phyloP scores from a whole-genome alignment of 53 echinoderm and acorn worm genomes.

The Antedon mediterranea region DNA sequence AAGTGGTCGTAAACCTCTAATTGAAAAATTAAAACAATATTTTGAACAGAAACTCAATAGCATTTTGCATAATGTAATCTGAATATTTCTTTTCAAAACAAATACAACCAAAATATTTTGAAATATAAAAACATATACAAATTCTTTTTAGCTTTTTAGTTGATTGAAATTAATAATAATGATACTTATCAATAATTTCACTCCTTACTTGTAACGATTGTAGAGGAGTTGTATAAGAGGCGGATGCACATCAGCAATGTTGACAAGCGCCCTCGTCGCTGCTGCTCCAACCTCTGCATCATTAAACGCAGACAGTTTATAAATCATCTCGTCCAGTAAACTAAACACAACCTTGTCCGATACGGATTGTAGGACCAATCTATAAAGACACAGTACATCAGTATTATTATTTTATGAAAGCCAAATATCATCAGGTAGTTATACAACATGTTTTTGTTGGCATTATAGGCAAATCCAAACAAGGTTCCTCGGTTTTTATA shows the following conservation, averaged over 20 bases:
- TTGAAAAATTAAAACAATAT: neutral
- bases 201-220: conserved; percentile 89
- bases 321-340: conserved; percentile 85
- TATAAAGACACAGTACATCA: conserved; percentile 8
- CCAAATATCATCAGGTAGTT: no score
- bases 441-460: no score
- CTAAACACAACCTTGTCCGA: conserved; percentile 93
- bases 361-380: conserved; percentile 52
- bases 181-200: no score
- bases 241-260: conserved; percentile 65
- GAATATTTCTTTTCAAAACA: neutral
- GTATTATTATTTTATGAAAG: no score
- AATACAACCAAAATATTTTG: no score
- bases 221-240: conserved; percentile 66
- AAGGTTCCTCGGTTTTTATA: no score
- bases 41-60: neutral
- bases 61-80: no score
- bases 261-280: conserved; percentile 74
- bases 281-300: conserved; percentile 94
- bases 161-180: no score
- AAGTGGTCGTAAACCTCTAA: conserved; percentile 73
- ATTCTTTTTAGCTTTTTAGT: no score
- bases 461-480: no score
- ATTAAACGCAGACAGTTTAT: conserved; percentile 88
- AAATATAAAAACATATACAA: no score